Evolutionary conservation across 2,113 vertebrate species (phyloP), one percentile per base, ranked within the genome.

Genomic region (Apodemus speciosus): DNA sequence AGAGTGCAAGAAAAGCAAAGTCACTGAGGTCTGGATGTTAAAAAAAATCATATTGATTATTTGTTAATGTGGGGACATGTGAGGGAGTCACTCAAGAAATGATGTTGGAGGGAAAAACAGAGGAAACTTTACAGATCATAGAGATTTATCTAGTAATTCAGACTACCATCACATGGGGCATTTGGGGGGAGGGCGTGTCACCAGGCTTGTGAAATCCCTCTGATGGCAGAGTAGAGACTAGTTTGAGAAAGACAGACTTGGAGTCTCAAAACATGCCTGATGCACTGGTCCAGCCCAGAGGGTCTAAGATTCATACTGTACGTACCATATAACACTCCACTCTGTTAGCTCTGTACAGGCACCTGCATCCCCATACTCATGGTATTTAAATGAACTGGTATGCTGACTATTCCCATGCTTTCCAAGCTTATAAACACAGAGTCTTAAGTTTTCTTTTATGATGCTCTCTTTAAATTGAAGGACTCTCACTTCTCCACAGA

Each of bases 381-480:
- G 43, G 15, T 20, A 27, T 30, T 49, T 88, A 5, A 53, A 64
- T 77, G 20, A 49, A 51, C 27, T 91, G n/a, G 51, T 85, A 0
- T 51, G 95, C 9, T 93, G 27, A 89, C 43, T 40, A 68, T 75
- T 85, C 43, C 38, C 16, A 11, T 83, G 38, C 32, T 80, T 87
- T 49, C 4, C 11, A 40, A 85, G 38, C 80, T 46, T 83, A 25
- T 38, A n/a, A 38, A 14, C 7, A 68, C 27, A 30, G 76, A 90
- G 20, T 5, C 18, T 64, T 89, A 56, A 35, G 7, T 87, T 49
- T 77, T 89, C n/a, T 62, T 14, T 92, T 91, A 71, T 18, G 46
- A 35, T 88, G 71, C 93, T 87, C 92, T 76, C 62, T 90, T 89
- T 72, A 72, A 46, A 30, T 66, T 71, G 51, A 87, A 94, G 15